phyloP scores from a whole-genome alignment of 2,888 invertebrate species.

The Xylocampa areola region DNA sequence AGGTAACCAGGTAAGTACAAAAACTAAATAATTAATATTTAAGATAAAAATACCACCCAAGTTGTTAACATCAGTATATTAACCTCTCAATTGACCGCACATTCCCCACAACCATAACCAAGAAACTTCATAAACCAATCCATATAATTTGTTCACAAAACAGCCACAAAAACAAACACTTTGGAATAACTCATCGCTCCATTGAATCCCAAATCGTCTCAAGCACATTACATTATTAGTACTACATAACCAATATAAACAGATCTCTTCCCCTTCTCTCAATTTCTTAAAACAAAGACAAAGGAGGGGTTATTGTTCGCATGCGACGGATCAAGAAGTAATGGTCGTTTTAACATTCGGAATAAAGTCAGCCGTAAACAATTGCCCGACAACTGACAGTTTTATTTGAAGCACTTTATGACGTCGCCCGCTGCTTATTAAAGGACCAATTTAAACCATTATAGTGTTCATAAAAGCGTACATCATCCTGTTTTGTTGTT shows the following conservation, averaged over 20 bases:
- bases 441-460: conserved; percentile 89
- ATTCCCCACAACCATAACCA: conserved; percentile 24
- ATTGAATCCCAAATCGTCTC: conserved; percentile 61
- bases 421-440: conserved; percentile 81
- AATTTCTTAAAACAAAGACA: conserved; percentile 8
- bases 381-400: conserved; percentile 68
- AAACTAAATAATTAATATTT: too few species aligned
- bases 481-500: conserved; percentile 85
- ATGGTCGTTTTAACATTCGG: conserved; percentile 62
- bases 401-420: conserved; percentile 82
- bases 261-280: conserved; percentile 19
- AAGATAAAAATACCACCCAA: conserved; percentile 43
- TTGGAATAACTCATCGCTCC: conserved; percentile 53
- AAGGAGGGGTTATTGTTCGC: conserved; percentile 29
- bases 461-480: conserved; percentile 86
- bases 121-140: conserved; percentile 53
- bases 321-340: conserved; percentile 50
- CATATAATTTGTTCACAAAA: conserved; percentile 56
- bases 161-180: conserved; percentile 57
- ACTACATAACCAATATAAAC: conserved; percentile 36
- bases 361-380: conserved; percentile 61
- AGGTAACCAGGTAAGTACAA: too few species aligned
- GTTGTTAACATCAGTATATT: conserved; percentile 28
- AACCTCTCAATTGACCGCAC: conserved; percentile 40
- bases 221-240: conserved; percentile 60